A percentile compares a stretch with the other conserved stretches of the same genome.
phyloP scores from a whole-genome alignment of 2,797 vertebrate species.

The Rhynchonycteris naso region DNA sequence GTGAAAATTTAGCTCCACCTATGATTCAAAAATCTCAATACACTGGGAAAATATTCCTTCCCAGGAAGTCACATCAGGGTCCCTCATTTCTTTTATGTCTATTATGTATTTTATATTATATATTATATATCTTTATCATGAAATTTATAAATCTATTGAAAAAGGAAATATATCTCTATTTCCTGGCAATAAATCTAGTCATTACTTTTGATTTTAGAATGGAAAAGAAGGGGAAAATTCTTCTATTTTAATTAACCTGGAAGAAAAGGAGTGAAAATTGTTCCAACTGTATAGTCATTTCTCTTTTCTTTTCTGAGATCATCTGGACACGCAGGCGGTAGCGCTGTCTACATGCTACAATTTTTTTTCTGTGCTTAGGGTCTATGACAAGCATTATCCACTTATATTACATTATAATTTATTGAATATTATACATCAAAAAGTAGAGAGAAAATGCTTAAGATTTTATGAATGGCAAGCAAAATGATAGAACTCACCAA shows the following conservation, averaged over 20 bases:
- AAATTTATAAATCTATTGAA: slow-evolving; percentile 17
- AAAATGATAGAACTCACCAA: slow-evolving; percentile 85
- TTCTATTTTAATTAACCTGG: slow-evolving; percentile 20
- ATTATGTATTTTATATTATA: background rate
- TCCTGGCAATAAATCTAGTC: background rate
- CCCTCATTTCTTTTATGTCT: background rate
- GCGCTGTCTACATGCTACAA: rapidly evolving
- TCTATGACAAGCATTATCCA: slow-evolving; percentile 26
- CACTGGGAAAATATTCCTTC: background rate
- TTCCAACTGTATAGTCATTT: background rate
- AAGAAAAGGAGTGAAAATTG: background rate
- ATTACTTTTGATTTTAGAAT: slow-evolving; percentile 21
- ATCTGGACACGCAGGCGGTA: background rate
- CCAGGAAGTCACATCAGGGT: background rate
- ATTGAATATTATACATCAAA: slow-evolving; percentile 84
- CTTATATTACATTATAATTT: slow-evolving; percentile 82
- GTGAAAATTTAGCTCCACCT: background rate
- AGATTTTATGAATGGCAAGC: slow-evolving; percentile 83
- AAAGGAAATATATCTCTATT: background rate
- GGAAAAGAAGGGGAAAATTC: background rate
- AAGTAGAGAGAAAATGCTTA: slow-evolving; percentile 83
- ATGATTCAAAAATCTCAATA: background rate
- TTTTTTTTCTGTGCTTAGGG: background rate
- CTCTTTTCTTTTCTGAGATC: background rate
- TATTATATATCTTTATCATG: background rate